phyloP scores from a whole-genome alignment of 2,113 vertebrate species.

The Cynoglossus semilaevis region DNA sequence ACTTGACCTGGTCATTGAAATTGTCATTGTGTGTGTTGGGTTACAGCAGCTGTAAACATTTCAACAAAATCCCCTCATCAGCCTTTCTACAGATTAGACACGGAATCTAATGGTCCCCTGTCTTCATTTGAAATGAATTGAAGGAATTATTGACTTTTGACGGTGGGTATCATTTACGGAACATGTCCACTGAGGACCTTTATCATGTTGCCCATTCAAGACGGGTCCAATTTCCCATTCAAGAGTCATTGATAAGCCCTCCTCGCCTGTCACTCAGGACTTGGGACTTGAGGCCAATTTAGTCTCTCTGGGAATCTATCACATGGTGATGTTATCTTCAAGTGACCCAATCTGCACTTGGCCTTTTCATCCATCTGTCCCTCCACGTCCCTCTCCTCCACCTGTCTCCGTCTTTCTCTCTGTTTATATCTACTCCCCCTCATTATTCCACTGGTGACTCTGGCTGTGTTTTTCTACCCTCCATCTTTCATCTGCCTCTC shows the following conservation, averaged over 20 bases:
- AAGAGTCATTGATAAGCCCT: slow-evolving; percentile 62
- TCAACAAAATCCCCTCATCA: slow-evolving; percentile 42
- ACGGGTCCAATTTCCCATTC: slow-evolving; percentile 52
- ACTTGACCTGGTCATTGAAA: too few relatives aligned
- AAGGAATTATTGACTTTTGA: slow-evolving; percentile 53
- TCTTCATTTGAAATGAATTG: slow-evolving; percentile 43
- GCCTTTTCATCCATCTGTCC: slow-evolving; percentile 59
- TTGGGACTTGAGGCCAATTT: slow-evolving; percentile 70
- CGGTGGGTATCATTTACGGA: slow-evolving; percentile 27
- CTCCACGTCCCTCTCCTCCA: slow-evolving; percentile 8
- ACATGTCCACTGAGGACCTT: slow-evolving; percentile 59
- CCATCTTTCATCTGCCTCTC: slow-evolving; percentile 20
- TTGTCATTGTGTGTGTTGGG: too few relatives aligned
- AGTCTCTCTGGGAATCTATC: slow-evolving; percentile 70
- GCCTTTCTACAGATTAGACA: slow-evolving; percentile 32
- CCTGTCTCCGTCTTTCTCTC: slow-evolving; percentile 16
- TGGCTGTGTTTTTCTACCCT: neutral
- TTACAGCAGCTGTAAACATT: slow-evolving; percentile 34
- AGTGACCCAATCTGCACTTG: slow-evolving; percentile 48
- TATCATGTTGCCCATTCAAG: slow-evolving; percentile 58
- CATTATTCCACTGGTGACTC: slow-evolving; percentile 17
- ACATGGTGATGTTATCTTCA: slow-evolving; percentile 71
- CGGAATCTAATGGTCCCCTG: slow-evolving; percentile 25
- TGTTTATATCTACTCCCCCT: neutral
- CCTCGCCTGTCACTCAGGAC: slow-evolving; percentile 63